Conservation (phyloP, 2,888 invertebrate genomes). For the Nomada fucata region DNA sequence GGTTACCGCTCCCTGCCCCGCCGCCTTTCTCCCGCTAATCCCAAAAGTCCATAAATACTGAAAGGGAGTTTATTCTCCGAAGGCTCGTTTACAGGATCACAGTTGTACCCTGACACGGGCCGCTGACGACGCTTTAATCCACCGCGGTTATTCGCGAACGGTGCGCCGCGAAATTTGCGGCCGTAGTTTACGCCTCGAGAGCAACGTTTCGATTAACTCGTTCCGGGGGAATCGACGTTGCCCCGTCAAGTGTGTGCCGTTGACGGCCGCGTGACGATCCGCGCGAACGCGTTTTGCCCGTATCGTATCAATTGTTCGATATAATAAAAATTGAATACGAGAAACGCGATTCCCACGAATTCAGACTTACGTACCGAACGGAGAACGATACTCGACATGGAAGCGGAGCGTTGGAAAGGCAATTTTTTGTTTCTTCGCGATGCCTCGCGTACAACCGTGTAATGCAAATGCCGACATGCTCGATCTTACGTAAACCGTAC, state of each 20-base stretch:
- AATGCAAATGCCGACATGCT: constrained; percentile 52
- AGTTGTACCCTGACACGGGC: constrained; percentile 65
- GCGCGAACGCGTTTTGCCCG: not conserved
- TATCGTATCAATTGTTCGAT: not conserved
- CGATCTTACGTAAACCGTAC: constrained; percentile 49
- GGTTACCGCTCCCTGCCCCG: constrained; percentile 35
- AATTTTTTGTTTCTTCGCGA: constrained; percentile 2
- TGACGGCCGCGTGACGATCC: not conserved
- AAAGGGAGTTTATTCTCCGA: constrained; percentile 71
- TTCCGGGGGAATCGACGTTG: constrained; percentile 17
- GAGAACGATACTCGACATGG: not conserved
- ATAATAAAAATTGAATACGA: not conserved
- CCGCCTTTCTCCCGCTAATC: constrained; percentile 62
- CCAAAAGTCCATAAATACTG: constrained; percentile 73
- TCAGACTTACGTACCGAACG: too few species aligned
- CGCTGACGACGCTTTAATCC: constrained; percentile 71
- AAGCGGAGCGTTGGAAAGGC: constrained; percentile 45
- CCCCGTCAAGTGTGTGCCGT: not conserved
- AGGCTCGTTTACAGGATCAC: constrained; percentile 72
- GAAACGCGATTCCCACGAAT: not conserved
- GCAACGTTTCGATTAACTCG: constrained; percentile 55
- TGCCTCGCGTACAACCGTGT: constrained; percentile 40
- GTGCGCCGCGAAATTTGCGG: constrained; percentile 57
- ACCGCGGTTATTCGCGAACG: constrained; percentile 32
- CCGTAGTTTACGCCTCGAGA: constrained; percentile 45